Base-by-base conservation (phyloP, 2,888 invertebrate genomes). In the Cecidostiba fungosa region DNA sequence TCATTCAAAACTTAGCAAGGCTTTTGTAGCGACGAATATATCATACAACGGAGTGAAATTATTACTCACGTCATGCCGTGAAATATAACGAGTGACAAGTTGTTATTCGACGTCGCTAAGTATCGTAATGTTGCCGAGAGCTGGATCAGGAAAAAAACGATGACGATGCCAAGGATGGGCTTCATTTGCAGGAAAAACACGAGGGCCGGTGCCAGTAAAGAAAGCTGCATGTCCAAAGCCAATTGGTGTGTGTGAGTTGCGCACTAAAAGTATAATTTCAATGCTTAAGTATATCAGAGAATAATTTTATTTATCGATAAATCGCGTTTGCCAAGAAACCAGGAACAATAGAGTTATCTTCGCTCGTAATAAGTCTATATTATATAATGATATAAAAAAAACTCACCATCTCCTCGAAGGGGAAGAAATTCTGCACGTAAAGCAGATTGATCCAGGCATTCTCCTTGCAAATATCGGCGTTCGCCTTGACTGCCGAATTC, bases 201-300 rank as follows among this genome's bases (percentile, higher is more conserved):
- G 1, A 96, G 91, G 4, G 96, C 90, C 0, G 96, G 96, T 23
- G 96, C 95, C 4, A 96, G 88, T 77, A 96, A 92, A 14, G 96
- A 96, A 14, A 97, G 94, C 91, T 97, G 97, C 94, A 97, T 95
- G 90, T 97, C 97, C 89, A 97, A 90, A 0, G 97, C 96, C 87
- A 97, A 91, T 89, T 96, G 96, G 91, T 97, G 96, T 0, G 96
- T 96, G 93, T 96, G 96, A 0, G 96, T 95, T 32, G 96, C 96
- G 90, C 97, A 97, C 97, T 97, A 92, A 16, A 93, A 93, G 85
- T 77, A 47, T 87, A 54, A 70, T 26, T 19, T 50, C 19, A 6
- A 47, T 47, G 14, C 32, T 32, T 32, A 32, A 3, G 32, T 32
- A 32, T n/a, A n/a, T n/a, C n/a, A n/a, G n/a, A n/a, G n/a, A n/a